These are phyloP conservation scores for Gasteruption jaculator DNA, from an alignment of 2,888 invertebrate species.

Conservation along the genomic window DNA sequence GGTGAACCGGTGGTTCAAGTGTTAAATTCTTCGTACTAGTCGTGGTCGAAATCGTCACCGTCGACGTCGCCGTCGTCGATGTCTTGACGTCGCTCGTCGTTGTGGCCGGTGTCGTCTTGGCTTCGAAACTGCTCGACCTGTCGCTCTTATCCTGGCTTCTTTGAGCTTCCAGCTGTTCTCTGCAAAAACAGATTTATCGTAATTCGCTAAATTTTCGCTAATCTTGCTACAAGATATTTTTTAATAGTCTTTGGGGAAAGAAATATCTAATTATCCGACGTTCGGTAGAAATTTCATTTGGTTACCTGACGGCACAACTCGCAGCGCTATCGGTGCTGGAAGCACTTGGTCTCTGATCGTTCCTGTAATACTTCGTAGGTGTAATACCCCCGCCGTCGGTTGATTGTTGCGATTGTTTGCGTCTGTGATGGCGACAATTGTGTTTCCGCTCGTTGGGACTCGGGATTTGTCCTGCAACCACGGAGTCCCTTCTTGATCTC, in stretches of 20 bases:
- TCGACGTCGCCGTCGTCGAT: conserved; percentile 56
- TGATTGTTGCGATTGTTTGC: conserved; percentile 48
- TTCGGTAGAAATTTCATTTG: too few species aligned
- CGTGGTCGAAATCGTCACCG: conserved; percentile 19
- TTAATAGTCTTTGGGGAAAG: too few species aligned
- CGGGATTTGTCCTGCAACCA: conserved; percentile 35
- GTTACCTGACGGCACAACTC: conserved; percentile 44
- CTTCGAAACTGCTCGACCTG: conserved; percentile 31
- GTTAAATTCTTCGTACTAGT: conserved; percentile 26
- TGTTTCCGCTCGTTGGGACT: conserved; percentile 42
- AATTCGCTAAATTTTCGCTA: too few species aligned
- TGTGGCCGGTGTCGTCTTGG: conserved; percentile 21
- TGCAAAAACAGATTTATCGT: conserved; percentile 22
- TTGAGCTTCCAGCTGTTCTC: conserved; percentile 44
- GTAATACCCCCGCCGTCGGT: conserved; percentile 37
- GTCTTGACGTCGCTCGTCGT: conserved; percentile 26
- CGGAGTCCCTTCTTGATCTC: conserved; percentile 67
- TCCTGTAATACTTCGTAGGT: conserved; percentile 56
- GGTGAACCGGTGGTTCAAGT: conserved; percentile 45
- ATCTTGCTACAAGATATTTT: too few species aligned
- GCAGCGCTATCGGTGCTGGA: conserved; percentile 59
- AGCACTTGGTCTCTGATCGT: conserved; percentile 67
- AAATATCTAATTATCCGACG: too few species aligned
- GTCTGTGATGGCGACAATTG: conserved; percentile 44
- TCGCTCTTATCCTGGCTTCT: conserved; percentile 36